phyloP scores from a whole-genome alignment of 2,113 vertebrate genomes.

The Sarotherodon lohbergeri region DNA sequence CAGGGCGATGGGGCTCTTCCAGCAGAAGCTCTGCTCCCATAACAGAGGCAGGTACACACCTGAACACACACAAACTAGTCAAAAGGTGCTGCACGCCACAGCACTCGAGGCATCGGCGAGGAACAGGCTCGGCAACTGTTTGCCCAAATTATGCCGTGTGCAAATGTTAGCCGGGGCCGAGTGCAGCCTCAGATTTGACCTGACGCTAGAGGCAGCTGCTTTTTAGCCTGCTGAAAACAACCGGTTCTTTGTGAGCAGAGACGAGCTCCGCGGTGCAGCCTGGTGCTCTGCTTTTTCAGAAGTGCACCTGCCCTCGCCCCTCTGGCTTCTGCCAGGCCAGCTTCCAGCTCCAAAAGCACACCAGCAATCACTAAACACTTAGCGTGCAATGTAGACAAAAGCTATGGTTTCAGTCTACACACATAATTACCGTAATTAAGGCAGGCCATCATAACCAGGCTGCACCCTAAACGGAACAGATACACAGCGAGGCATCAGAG shows the following conservation, averaged over 20 bases:
- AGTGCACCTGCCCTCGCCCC: background rate
- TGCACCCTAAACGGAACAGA: background rate
- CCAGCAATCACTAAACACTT: background rate
- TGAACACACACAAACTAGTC: slow-evolving; percentile 21
- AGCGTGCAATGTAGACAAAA: background rate
- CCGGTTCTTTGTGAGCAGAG: background rate
- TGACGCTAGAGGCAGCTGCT: background rate
- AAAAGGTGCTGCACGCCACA: too few relatives aligned
- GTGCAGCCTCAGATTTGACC: background rate
- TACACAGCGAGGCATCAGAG: background rate
- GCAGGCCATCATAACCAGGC: background rate
- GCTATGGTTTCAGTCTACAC: background rate
- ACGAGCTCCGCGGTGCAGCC: background rate
- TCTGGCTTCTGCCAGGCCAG: background rate
- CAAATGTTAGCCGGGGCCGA: background rate
- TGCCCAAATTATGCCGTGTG: background rate
- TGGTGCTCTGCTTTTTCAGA: background rate
- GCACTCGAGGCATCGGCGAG: background rate
- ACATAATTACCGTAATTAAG: background rate
- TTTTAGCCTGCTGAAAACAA: slow-evolving; percentile 17
- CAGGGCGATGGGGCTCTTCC: slow-evolving; percentile 98
- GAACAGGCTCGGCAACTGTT: background rate
- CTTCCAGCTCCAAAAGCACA: background rate
- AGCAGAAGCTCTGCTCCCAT: slow-evolving; percentile 99
- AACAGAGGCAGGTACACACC: slow-evolving; percentile 95